Evolutionary conservation across 2,113 vertebrate genomes (phyloP), one percentile per base, ranked within the genome.

Genomic region (Muntiacus reevesi): DNA sequence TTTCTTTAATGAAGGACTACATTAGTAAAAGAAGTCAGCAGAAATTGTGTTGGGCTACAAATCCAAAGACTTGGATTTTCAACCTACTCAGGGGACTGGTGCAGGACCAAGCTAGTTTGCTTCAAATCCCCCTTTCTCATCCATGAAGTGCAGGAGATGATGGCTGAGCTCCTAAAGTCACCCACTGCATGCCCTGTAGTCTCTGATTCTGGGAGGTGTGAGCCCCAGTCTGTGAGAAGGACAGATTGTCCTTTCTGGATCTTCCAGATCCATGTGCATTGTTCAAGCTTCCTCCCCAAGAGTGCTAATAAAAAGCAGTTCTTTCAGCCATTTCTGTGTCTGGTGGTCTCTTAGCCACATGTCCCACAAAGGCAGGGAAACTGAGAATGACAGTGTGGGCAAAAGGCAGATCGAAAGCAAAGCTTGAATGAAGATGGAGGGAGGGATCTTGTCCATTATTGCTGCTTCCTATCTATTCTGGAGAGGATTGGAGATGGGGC

Each of bases 51-150:
- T 78, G 47, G 94, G 79, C 45, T 90, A 84, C 52, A 90, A 62
- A 52, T 82, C 57, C 57, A 92, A 91, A 97, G 84, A 71, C 40
- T 47, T 82, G 76, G n/a, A 97, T 81, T 98, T 97, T 96, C 88
- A 33, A 30, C 12, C 40, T 50, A 43, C 45, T 59, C 45, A 86
- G n/a, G 16, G 28, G 21, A 74, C 12, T 89, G 16, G 71, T 76
- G 11, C 6, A 87, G 57, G 57, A 67, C 5, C 64, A 84, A 54
- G 16, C 25, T 62, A 16, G 3, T 76, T 96, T 97, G 25, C 71
- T 91, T 40, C 30, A 16, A 84, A 59, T 28, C 15, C 12, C 78
- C n/a, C 23, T 94, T 94, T 97, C 52, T 98, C 55, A 55, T 55
- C 45, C 6, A 1, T 74, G 78, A 76, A 59, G 40, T 64, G 7